phyloP scores from a whole-genome alignment of 2,797 vertebrate species.

The Phataginus tetradactyla region DNA sequence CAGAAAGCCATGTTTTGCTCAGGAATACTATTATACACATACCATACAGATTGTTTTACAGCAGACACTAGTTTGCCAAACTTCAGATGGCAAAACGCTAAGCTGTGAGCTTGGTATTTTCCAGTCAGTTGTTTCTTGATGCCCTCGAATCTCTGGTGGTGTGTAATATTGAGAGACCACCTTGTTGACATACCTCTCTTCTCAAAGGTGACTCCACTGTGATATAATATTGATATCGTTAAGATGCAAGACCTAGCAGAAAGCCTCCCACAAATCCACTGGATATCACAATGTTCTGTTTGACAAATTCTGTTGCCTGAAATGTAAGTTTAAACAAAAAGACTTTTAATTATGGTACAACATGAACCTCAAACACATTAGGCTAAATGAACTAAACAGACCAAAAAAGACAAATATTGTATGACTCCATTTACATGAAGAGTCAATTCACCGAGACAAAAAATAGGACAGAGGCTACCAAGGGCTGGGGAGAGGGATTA shows the following conservation, averaged over 20 bases:
- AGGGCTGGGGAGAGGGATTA: background rate
- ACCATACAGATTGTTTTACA: conserved; percentile 80
- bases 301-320: conserved; percentile 97
- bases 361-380: background rate
- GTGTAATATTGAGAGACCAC: conserved; percentile 53
- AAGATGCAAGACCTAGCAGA: conserved; percentile 96
- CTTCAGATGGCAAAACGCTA: conserved; percentile 84
- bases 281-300: conserved; percentile 97
- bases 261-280: conserved; percentile 98
- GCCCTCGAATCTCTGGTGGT: conserved; percentile 64
- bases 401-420: background rate
- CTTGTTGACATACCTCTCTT: conserved; percentile 70
- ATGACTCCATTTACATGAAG: background rate
- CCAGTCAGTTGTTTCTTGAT: conserved; percentile 75
- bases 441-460: background rate
- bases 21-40: conserved; percentile 84
- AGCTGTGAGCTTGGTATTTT: conserved; percentile 79
- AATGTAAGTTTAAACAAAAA: conserved; percentile 66
- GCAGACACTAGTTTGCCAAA: conserved; percentile 84
- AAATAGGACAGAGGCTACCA: background rate
- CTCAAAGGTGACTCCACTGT: background rate
- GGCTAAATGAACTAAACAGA: background rate
- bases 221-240: conserved; percentile 76
- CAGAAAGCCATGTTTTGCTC: conserved; percentile 82
- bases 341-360: conserved; percentile 43